Conservation (phyloP, 2,888 invertebrate genomes). For the Noctuana brunneofusca region DNA sequence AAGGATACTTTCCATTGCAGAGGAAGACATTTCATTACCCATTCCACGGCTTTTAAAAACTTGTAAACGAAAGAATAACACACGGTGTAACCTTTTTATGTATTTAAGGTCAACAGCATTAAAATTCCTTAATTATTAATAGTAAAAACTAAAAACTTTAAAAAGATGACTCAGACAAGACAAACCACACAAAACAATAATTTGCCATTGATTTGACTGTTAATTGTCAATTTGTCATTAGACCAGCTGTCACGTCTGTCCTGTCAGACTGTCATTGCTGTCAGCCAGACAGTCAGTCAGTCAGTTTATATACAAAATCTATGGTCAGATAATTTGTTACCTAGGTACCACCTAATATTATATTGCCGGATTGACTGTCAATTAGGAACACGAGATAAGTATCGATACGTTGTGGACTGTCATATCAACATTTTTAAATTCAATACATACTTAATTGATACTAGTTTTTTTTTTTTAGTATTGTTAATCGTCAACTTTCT, state of each 20-base stretch:
- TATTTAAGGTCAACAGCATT: background rate
- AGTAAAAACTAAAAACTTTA: background rate
- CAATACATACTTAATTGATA: too few species aligned
- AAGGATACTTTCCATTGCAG: constrained; percentile 96
- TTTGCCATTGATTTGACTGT: constrained; percentile 2
- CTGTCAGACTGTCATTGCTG: constrained; percentile 1
- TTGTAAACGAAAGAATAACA: constrained; percentile 47
- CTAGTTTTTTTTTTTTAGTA: too few species aligned
- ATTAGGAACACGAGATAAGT: too few species aligned
- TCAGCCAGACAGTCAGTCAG: too few species aligned
- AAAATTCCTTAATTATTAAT: background rate
- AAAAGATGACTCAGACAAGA: constrained; percentile 42
- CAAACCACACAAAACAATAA: constrained; percentile 1
- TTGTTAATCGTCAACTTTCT: too few species aligned
- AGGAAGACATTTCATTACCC: constrained; percentile 94
- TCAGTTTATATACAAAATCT: too few species aligned
- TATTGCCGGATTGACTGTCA: too few species aligned
- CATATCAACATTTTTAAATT: too few species aligned
- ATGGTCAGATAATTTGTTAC: too few species aligned
- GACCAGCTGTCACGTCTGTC: background rate
- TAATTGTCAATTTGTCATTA: background rate
- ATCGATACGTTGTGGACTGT: too few species aligned
- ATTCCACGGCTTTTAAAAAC: constrained; percentile 78
- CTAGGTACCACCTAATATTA: too few species aligned
- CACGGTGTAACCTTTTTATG: constrained; percentile 44